Percentiles rank a stretch among this genome's conserved stretches.
phyloP scores from a whole-genome alignment of 2,888 invertebrate species.

The Cheilosia impressa region DNA sequence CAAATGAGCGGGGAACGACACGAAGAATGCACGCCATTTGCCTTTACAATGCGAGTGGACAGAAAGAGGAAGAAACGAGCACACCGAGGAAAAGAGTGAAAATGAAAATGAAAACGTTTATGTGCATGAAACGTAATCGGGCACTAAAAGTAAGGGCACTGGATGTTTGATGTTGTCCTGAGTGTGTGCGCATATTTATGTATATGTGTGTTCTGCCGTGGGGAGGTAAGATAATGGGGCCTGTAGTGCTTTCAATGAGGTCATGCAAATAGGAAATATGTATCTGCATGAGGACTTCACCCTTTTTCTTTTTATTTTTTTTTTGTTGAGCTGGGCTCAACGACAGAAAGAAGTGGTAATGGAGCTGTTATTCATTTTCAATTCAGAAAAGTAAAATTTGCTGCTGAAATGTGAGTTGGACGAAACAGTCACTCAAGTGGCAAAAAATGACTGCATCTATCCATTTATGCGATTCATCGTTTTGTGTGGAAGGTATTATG shows the following conservation, averaged over 20 bases:
- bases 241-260: slow-evolving; percentile 71
- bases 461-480: background rate
- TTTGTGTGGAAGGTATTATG: background rate
- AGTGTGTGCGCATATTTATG: slow-evolving; percentile 1
- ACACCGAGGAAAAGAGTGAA: slow-evolving; percentile 21
- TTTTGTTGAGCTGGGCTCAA: slow-evolving; percentile 9
- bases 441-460: background rate
- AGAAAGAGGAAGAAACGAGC: slow-evolving; percentile 27
- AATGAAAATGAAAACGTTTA: slow-evolving; percentile 73
- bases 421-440: slow-evolving; percentile 18
- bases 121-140: slow-evolving; percentile 70
- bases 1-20: slow-evolving; percentile 38
- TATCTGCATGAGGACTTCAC: slow-evolving; percentile 60
- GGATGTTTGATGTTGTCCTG: slow-evolving; percentile 62
- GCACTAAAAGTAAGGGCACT: slow-evolving; percentile 46
- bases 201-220: slow-evolving; percentile 20
- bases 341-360: slow-evolving; percentile 46
- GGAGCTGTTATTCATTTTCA: slow-evolving; percentile 71
- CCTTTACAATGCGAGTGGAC: slow-evolving; percentile 21
- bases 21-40: slow-evolving; percentile 31
- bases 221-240: slow-evolving; percentile 61
- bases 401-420: slow-evolving; percentile 44
- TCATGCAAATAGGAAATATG: slow-evolving; percentile 74
- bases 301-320: slow-evolving; percentile 24
- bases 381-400: slow-evolving; percentile 52